Percentiles rank a stretch among this genome's conserved stretches.
Evolutionary conservation across 1,140 invertebrate species (phyloP).

Genomic region (Metaphire vulgaris): DNA sequence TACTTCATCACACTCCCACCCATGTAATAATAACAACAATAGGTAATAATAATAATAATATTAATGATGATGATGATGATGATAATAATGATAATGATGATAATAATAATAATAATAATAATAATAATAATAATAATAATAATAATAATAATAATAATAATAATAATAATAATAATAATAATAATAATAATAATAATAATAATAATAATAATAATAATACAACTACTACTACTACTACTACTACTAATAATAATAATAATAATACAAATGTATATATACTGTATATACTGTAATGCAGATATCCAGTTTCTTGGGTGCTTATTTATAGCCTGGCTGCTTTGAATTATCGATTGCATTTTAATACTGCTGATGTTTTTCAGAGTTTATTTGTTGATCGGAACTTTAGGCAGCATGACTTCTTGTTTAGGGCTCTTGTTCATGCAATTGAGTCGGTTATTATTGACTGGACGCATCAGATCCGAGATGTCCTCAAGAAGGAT

Average conservation of each 20-base stretch:
- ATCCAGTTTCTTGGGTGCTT: neutral
- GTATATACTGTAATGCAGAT: neutral
- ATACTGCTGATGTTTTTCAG: neutral
- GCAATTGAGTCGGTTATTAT: constrained; percentile 91
- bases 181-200: no score
- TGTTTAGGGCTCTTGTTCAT: constrained; percentile 63
- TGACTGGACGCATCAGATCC: constrained; percentile 88
- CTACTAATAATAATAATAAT: neutral
- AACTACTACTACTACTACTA: no score
- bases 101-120: no score
- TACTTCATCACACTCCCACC: no score
- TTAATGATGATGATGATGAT: no score
- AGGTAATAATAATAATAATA: no score
- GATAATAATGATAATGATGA: no score
- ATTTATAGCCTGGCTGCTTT: neutral
- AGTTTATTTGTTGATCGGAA: neutral
- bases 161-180: no score
- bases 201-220: no score
- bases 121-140: no score
- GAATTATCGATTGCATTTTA: neutral
- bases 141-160: no score
- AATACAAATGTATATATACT: neutral
- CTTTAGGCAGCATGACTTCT: neutral
- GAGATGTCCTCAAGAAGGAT: constrained; percentile 82
- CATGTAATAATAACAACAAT: no score